These are phyloP conservation scores for Sinohyriopsis cumingii DNA, from an alignment of 2,888 invertebrate species.

Conservation along the genomic window DNA sequence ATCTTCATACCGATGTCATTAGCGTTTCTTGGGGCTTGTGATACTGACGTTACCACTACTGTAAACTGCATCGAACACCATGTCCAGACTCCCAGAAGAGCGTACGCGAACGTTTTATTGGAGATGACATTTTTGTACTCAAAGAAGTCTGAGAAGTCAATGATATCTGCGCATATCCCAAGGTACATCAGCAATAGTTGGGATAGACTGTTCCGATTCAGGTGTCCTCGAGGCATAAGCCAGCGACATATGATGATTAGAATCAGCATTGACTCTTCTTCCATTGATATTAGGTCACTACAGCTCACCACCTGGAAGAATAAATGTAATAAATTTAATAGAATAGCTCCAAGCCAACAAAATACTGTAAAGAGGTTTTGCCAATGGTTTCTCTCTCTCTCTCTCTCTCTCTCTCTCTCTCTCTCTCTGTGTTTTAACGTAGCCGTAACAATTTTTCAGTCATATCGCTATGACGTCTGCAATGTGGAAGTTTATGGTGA, in stretches of 20 bases:
- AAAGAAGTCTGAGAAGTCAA: conserved; percentile 35
- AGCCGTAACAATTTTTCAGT: too few species aligned
- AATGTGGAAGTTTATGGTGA: too few species aligned
- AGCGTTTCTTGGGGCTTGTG: neutral
- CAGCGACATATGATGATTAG: conserved; percentile 33
- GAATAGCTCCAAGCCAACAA: too few species aligned
- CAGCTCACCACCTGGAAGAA: too few species aligned
- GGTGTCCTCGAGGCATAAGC: conserved; percentile 32
- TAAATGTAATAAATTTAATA: too few species aligned
- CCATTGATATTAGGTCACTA: conserved; percentile 8
- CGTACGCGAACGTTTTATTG: conserved; percentile 7
- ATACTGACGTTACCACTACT: conserved; percentile 28
- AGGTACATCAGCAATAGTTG: conserved; percentile 37
- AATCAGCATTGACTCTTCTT: conserved; percentile 40
- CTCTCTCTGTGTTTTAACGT: too few species aligned
- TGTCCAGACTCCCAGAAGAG: conserved; percentile 28
- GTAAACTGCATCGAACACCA: conserved; percentile 35
- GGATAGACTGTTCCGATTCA: conserved; percentile 32
- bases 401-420: too few species aligned
- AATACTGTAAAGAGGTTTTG: too few species aligned
- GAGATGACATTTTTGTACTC: conserved; percentile 11
- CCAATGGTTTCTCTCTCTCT: too few species aligned
- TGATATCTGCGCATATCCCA: conserved; percentile 35
- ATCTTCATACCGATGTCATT: neutral
- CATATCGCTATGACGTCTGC: too few species aligned